Percentiles rank a stretch among this genome's conserved stretches.
These are phyloP conservation scores for Chaetops frenatus DNA, from an alignment of 2,113 vertebrate genomes.

Conservation along the genomic window DNA sequence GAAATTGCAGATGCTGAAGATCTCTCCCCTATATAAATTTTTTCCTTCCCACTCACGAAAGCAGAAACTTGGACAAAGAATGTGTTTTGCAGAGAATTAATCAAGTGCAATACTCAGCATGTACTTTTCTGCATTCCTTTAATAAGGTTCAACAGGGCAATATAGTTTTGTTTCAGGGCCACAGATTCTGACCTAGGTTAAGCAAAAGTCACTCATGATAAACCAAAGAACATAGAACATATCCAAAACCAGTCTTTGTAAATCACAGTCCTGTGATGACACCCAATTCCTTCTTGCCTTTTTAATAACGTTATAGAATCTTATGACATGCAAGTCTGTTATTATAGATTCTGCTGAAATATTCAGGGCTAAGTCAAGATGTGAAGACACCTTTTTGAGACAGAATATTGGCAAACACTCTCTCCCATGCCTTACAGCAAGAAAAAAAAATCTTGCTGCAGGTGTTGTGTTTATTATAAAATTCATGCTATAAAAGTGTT, in stretches of 20 bases:
- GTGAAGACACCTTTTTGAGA: slow-evolving; percentile 77
- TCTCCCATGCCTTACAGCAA: slow-evolving; percentile 67
- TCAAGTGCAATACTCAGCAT: background rate
- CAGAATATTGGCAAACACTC: slow-evolving; percentile 73
- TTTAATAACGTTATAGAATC: slow-evolving; percentile 49
- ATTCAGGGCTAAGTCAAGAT: slow-evolving; percentile 79
- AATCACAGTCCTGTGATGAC: background rate
- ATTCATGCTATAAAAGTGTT: slow-evolving; percentile 45
- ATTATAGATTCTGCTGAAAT: slow-evolving; percentile 77
- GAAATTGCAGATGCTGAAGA: background rate
- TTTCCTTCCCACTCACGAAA: background rate
- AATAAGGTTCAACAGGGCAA: background rate
- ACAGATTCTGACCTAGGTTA: background rate
- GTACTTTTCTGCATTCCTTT: background rate
- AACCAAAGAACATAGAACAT: background rate
- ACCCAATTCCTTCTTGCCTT: slow-evolving; percentile 42
- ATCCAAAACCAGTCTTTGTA: background rate
- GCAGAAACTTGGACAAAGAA: background rate
- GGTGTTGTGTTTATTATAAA: slow-evolving; percentile 66
- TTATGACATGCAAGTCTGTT: slow-evolving; percentile 59
- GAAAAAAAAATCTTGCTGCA: slow-evolving; percentile 59
- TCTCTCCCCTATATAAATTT: background rate
- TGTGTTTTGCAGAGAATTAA: background rate
- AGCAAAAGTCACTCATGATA: background rate
- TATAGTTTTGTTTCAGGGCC: background rate